Percentiles rank a stretch among this genome's conserved stretches.
Evolutionary conservation across 2,797 vertebrate species (phyloP).

Genomic region (Phrynocephalus guinanensis): DNA sequence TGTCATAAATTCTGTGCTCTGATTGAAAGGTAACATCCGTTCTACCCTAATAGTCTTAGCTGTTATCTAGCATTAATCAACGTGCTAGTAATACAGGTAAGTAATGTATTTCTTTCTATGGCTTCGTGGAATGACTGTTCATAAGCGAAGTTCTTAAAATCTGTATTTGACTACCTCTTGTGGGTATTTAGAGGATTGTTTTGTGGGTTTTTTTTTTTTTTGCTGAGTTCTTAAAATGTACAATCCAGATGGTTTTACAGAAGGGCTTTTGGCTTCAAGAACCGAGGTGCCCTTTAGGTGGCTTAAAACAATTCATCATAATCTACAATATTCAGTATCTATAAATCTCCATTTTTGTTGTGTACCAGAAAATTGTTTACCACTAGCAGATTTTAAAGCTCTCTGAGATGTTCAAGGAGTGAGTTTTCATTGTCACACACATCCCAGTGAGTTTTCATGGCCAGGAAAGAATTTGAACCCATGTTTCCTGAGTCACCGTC

Average conservation of each 20-base stretch:
- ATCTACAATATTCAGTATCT: background rate
- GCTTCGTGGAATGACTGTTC: background rate
- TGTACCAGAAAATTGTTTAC: too few relatives aligned
- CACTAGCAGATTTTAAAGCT: too few relatives aligned
- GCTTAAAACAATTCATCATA: background rate
- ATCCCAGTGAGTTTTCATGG: too few relatives aligned
- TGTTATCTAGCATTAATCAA: background rate
- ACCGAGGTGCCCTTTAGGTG: too few relatives aligned
- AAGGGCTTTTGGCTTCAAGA: background rate
- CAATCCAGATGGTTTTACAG: background rate
- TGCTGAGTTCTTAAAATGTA: background rate
- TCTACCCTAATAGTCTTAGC: background rate
- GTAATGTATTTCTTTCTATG: background rate
- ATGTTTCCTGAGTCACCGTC: too few relatives aligned
- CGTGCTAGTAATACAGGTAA: background rate
- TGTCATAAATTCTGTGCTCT: background rate
- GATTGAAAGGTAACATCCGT: background rate
- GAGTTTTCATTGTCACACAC: too few relatives aligned
- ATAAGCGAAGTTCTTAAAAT: background rate
- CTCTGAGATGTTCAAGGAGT: too few relatives aligned
- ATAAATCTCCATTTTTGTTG: background rate
- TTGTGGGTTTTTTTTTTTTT: background rate
- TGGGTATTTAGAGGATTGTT: background rate
- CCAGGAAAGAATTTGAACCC: too few relatives aligned
- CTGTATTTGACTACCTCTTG: conserved; percentile 19